phyloP scores from a whole-genome alignment of 2,113 vertebrate genomes.

The Corydoras maculifer region DNA sequence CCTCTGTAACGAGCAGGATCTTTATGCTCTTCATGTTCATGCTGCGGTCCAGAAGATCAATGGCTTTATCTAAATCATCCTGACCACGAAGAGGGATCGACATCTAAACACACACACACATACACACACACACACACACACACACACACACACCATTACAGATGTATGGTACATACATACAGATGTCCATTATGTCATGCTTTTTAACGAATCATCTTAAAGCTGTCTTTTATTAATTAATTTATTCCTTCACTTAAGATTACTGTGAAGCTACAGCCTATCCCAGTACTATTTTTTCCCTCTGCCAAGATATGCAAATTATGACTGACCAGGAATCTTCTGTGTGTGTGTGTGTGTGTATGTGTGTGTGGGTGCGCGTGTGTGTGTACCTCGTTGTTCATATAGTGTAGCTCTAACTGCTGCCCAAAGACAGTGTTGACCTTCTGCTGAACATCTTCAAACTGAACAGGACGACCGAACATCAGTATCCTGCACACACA shows the following conservation, averaged over 20 bases:
- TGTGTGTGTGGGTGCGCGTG: constrained; percentile 7
- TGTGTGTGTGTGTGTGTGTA: background rate
- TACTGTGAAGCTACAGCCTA: too few relatives aligned
- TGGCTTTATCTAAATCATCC: constrained; percentile 89
- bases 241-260: too few relatives aligned
- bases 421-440: constrained; percentile 86
- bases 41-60: constrained; percentile 88
- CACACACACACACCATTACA: constrained; percentile 25
- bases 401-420: constrained; percentile 85
- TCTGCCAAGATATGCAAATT: too few relatives aligned
- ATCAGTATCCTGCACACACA: constrained; percentile 76
- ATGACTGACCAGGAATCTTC: background rate
- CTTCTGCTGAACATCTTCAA: constrained; percentile 88
- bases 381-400: constrained; percentile 85
- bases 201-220: too few relatives aligned
- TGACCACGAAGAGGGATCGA: constrained; percentile 85
- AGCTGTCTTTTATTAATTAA: too few relatives aligned
- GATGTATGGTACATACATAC: background rate
- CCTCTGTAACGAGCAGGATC: constrained; percentile 81
- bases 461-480: constrained; percentile 83
- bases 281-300: too few relatives aligned
- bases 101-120: constrained; percentile 63
- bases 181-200: too few relatives aligned
- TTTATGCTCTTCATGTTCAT: constrained; percentile 92
- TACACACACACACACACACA: constrained; percentile 32